These are phyloP conservation scores for Protaetia brevitarsis DNA, from an alignment of 1,140 invertebrate genomes.

Conservation along the genomic window DNA sequence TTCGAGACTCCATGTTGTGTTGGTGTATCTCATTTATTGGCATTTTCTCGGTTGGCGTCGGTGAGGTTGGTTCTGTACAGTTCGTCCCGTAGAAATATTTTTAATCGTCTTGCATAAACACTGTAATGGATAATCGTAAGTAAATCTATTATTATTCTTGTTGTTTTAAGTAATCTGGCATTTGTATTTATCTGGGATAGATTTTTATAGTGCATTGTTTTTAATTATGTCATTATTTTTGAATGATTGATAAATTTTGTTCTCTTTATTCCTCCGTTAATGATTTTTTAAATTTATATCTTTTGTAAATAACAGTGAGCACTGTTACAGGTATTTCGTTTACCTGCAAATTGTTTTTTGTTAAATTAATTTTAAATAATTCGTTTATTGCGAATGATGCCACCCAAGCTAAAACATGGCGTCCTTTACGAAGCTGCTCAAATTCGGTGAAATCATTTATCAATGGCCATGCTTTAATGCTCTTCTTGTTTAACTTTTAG, in stretches of 20 bases:
- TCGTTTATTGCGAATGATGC: not conserved
- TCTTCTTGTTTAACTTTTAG: too few relatives aligned
- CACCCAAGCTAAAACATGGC: not conserved
- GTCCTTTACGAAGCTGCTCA: not conserved
- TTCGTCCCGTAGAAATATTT: too few relatives aligned
- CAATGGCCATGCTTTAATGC: not conserved
- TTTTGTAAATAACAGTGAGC: too few relatives aligned
- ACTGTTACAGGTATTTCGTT: too few relatives aligned
- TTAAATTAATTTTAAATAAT: not conserved
- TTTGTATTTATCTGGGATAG: not conserved
- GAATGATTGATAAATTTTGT: not conserved
- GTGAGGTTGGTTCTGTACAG: too few relatives aligned
- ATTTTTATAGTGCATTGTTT: not conserved
- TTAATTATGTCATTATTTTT: not conserved
- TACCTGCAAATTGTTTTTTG: too few relatives aligned
- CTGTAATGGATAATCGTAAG: slow-evolving; percentile 22
- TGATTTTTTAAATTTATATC: too few relatives aligned
- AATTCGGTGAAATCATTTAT: not conserved
- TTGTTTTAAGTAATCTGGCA: not conserved
- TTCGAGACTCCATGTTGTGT: too few relatives aligned
- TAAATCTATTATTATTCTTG: not conserved
- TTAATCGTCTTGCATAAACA: too few relatives aligned
- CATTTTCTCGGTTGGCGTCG: too few relatives aligned
- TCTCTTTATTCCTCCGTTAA: not conserved
- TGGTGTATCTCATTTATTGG: too few relatives aligned